Conservation (phyloP, 2,888 invertebrate species). For the Lepas anatifera region DNA sequence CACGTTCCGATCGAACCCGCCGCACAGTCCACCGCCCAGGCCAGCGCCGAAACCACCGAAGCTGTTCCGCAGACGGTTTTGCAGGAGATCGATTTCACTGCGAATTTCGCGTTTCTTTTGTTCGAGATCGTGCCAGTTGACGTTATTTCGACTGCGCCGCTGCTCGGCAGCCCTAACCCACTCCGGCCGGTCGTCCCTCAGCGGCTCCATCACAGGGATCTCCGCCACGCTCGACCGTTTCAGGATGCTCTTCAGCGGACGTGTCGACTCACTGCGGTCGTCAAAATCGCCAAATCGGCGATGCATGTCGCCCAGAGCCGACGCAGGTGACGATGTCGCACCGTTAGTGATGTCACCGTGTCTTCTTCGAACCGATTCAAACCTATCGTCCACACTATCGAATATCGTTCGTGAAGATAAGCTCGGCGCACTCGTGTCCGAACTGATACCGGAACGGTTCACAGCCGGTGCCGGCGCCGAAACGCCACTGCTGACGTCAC, state of each 20-base stretch:
- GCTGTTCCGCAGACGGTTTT: not conserved
- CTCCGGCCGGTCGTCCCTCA: not conserved
- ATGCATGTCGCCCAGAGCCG: not conserved
- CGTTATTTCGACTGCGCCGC: not conserved
- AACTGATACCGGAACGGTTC: too few species aligned
- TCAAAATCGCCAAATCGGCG: not conserved
- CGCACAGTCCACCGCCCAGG: not conserved
- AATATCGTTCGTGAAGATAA: too few species aligned
- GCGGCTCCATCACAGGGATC: not conserved
- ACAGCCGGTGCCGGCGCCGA: too few species aligned
- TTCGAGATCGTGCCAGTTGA: conserved; percentile 1
- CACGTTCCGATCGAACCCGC: not conserved
- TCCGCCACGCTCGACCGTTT: not conserved
- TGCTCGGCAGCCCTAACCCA: not conserved
- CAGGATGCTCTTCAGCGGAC: conserved; percentile 1
- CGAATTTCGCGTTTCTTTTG: conserved; percentile 28
- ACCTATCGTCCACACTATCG: not conserved
- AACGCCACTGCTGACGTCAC: too few species aligned
- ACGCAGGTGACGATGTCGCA: too few species aligned
- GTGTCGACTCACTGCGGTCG: not conserved
- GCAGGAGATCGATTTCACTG: conserved; percentile 10
- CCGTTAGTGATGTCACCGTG: too few species aligned
- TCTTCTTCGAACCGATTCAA: not conserved
- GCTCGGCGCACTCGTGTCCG: too few species aligned
- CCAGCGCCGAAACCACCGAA: conserved; percentile 16